Conservation (phyloP, 2,888 invertebrate genomes). For the Scrobipalpa costella region DNA sequence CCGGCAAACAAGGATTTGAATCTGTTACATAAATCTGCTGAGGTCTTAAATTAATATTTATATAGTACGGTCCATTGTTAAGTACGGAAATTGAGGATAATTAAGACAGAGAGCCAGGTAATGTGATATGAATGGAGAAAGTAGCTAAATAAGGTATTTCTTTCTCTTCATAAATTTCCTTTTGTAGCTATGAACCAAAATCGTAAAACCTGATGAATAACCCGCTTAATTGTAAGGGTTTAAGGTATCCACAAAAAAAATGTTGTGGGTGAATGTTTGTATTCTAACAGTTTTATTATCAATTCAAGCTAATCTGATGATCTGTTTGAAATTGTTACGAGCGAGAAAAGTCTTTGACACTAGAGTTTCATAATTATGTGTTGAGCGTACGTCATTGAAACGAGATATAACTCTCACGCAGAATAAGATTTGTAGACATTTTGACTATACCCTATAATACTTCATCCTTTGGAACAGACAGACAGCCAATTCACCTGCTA, state of each 20-base stretch:
- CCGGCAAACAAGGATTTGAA: background rate
- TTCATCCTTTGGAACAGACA: background rate
- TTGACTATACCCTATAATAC: background rate
- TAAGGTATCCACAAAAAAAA: too few species aligned
- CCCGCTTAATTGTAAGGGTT: too few species aligned
- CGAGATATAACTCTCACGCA: too few species aligned
- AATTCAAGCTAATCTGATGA: too few species aligned
- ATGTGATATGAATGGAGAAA: background rate
- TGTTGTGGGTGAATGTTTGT: too few species aligned
- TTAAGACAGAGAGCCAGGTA: background rate
- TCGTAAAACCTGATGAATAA: too few species aligned
- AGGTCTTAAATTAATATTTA: constrained; percentile 10
- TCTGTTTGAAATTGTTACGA: too few species aligned
- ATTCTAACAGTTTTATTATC: too few species aligned
- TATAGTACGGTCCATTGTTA: constrained; percentile 1
- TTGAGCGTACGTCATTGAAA: too few species aligned
- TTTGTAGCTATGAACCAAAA: background rate
- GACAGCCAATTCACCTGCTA: background rate
- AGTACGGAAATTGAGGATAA: background rate
- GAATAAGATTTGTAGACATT: background rate
- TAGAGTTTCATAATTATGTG: too few species aligned
- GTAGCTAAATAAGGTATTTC: background rate
- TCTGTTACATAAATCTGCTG: constrained; percentile 10
- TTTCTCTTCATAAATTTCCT: background rate
- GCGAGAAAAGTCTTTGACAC: too few species aligned